Base-by-base conservation (phyloP, 30 jellyfish, hydroid and myxozoan species). In the Chironex yamaguchii region DNA sequence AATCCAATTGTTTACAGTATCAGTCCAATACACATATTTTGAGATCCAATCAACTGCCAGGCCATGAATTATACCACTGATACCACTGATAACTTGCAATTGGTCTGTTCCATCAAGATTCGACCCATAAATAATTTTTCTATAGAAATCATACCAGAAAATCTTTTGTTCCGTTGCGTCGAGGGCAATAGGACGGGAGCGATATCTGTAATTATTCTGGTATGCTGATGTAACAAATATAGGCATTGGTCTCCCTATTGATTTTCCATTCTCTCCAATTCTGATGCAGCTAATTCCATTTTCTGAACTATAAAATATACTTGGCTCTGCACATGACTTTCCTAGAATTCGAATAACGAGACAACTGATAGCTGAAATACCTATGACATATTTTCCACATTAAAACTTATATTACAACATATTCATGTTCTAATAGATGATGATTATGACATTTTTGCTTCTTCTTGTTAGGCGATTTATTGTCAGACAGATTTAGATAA, bases 1-100 rank as follows among this genome's bases (percentile, higher is more conserved):
- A 31, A 95, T 95, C 82, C 92, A 65, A 29, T 95, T 90, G 54
- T 87, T 85, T 77, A 85, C 53, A 31, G 90, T 67, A 68, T 96
- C 97, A 1, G 99, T 95, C 97, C 97, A 95, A 70, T 95, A 95
- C 21, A 95, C 73, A 69, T 95, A 88, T 35, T 96, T 87, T 17
- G 99, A 79, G 28, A 92, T 86, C 99, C 99, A 95, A 64, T 95
- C 99, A 52, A 75, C 66, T 0, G 97, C 92, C 14, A 90, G 36
- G 36, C 98, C 98, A 53, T 86, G 90, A 48, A 92, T 75, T 49
- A 80, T 69, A 32, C 96, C 85, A 34, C 82, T 83, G 14, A 95
- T 97, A 71, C 87, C 87, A 31, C 82, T 50, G 1, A 93, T 49
- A 29, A 93, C 29, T 52, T 49, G 82, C 12, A 42, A 36, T 23